Percentiles rank a stretch among this genome's conserved stretches.
Conservation (phyloP, 23 tunicate genomes). For the Ciona savignyi region DNA sequence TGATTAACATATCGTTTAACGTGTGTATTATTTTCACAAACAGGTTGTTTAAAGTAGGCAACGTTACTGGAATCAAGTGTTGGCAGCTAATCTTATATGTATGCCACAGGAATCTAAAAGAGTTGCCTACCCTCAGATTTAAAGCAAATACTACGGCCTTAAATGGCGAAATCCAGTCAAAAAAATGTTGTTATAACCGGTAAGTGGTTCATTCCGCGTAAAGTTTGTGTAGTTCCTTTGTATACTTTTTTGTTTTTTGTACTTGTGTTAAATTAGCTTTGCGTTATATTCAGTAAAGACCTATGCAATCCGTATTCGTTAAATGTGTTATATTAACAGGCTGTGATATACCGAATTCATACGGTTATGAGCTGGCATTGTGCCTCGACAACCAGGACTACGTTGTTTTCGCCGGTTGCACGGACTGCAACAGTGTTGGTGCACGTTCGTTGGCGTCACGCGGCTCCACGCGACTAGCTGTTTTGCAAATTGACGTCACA, state of each 20-base stretch:
- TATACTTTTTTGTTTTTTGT: too few species aligned
- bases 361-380: conserved; percentile 86
- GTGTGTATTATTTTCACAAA: too few species aligned
- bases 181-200: not conserved
- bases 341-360: conserved; percentile 72
- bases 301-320: too few species aligned
- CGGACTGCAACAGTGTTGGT: conserved; percentile 88
- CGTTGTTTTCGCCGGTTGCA: conserved; percentile 86
- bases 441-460: conserved; percentile 90
- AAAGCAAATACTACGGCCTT: not conserved
- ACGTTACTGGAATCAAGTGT: too few species aligned
- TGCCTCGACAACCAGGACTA: conserved; percentile 89
- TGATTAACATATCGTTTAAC: too few species aligned
- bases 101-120: too few species aligned
- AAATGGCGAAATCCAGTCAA: not conserved
- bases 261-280: too few species aligned
- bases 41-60: too few species aligned
- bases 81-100: too few species aligned
- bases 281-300: too few species aligned
- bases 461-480: conserved; percentile 76
- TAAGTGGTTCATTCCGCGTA: not conserved
- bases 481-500: conserved; percentile 86
- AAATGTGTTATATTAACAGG: conserved; percentile 42
- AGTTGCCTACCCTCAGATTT: too few species aligned
- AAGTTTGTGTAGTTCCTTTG: too few species aligned